Base-by-base conservation (phyloP, 2,797 vertebrate genomes). In the Hafferia zeledoni region DNA sequence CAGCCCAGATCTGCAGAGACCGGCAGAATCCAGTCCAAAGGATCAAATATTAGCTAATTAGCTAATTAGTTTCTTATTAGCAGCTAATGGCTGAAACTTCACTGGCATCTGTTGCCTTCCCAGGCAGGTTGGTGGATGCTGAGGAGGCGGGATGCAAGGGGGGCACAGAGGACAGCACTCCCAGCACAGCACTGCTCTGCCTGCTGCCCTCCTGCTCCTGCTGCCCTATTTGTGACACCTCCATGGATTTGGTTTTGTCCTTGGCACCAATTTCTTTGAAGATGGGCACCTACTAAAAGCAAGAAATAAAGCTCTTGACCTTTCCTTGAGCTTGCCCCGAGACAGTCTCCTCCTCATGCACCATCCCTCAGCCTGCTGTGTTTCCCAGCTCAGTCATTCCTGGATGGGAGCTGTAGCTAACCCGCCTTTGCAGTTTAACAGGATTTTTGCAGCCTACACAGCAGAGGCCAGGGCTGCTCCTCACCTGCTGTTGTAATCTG, bases 401-500 rank as follows among this genome's bases (percentile, higher is more conserved):
- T 44, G 95, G 91, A 76, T 35, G 35, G 84, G 94, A 96, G 95
- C 96, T 96, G 95, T 64, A 78, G 81, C 96, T 87, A 61, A 93
- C 93, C 60, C 4, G 70, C 96, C 93, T 96, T 76, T 92, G 96
- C 17, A 19, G 68, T 81, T 53, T 95, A 95, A 96, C 93, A 52
- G 97, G 97, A 96, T 97, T 97, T 68, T 81, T 79, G 93, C 94
- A 87, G 97, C 94, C 96, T 56, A 55, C 94, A 15, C 91, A 22
- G 96, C 47, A 2, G 81, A 12, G 46, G 89, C 93, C 37, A 17
- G 75, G 74, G 90, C 59, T n/a, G 85, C 95, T 96, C 68, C 30
- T 95, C 97, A 91, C 97, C 97, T 94, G 97, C 97, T 95, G 97
- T 71, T 97, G 96, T 96, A 96, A 97, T 97, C 97, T 43, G 96